A percentile compares a stretch with the other conserved stretches of the same genome.
phyloP scores from a whole-genome alignment of 2,888 invertebrate genomes.

The Pollenia griseotomentosa region DNA sequence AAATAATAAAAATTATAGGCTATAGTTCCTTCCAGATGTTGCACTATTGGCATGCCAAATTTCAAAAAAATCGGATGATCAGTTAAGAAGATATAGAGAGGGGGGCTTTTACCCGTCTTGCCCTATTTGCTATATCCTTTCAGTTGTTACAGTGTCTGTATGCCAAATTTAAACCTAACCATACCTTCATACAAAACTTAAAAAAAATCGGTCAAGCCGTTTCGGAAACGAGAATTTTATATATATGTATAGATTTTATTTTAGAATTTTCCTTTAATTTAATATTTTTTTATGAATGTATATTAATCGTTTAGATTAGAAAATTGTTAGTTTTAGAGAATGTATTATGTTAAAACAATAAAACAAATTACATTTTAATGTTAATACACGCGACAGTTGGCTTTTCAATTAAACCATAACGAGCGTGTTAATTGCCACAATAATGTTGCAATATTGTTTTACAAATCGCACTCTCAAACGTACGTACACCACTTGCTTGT shows the following conservation, averaged over 20 bases:
- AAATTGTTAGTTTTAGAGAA: background rate
- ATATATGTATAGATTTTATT: background rate
- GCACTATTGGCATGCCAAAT: too few species aligned
- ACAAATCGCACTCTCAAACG: conserved; percentile 12
- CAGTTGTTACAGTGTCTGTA: too few species aligned
- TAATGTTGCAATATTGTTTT: conserved; percentile 64
- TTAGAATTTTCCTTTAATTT: too few species aligned
- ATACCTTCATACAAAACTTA: background rate
- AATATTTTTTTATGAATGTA: conserved; percentile 18
- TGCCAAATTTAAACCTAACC: too few species aligned
- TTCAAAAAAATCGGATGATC: too few species aligned
- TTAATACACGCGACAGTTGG: conserved; percentile 74
- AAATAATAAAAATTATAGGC: too few species aligned
- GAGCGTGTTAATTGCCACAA: conserved; percentile 74
- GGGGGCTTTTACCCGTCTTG: too few species aligned
- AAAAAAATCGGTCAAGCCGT: too few species aligned
- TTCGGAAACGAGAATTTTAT: too few species aligned
- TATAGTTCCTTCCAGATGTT: too few species aligned
- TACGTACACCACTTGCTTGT: conserved; percentile 38
- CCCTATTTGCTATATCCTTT: too few species aligned
- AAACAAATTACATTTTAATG: conserved; percentile 61
- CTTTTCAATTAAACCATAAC: conserved; percentile 74
- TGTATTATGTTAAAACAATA: conserved; percentile 23
- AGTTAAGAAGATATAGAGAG: too few species aligned
- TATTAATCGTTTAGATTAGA: conserved; percentile 20